Base-by-base conservation (phyloP, 2,888 invertebrate genomes). In the Lingula anatina region DNA sequence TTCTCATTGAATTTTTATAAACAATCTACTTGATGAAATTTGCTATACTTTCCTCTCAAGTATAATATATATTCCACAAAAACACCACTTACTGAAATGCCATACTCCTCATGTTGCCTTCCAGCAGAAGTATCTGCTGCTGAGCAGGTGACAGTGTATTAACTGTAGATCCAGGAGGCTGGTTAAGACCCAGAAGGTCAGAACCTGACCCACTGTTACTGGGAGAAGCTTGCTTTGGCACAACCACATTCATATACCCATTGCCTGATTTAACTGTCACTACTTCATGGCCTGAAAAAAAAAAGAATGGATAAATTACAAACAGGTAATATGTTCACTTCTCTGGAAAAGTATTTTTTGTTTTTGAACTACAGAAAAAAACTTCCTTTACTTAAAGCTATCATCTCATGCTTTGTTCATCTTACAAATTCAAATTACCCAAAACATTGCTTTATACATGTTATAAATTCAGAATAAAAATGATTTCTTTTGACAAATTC, bases 171-270 rank as follows among this genome's bases (percentile, higher is more conserved):
- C n/a, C n/a, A n/a, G n/a, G n/a, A 9, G 31, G 31, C 31, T 31
- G 9, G 31, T 31, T 69, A 18, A 69, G 54, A 2, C 69, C 68
- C n/a, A 68, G 56, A 18, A 69, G 54, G 47, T 69, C 68, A 48
- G 64, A 53, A 5, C 66, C 59, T 49, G 65, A 64, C 12, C 59
- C 61, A 50, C 62, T 64, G 38, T 55, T 59, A 25, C 54, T 54
- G 5, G 49, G 49, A 3, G 49, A 47, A 31, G 44, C 49, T 44
- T 58, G 58, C 5, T 53, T 58, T 5, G 57, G 56, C 37, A 62
- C 52, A 46, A 61, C 53, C 26, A 64, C 60, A 43, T 61, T 62
- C 38, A 66, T 57, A 31, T 56, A 57, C 28, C 55, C 57, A 5
- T 54, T 36, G 38, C 56, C 49, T 27, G 56, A 47, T 43, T 56